These are phyloP conservation scores for Spatulosminthurus flaviceps DNA, from an alignment of 2,888 invertebrate species.

Conservation along the genomic window DNA sequence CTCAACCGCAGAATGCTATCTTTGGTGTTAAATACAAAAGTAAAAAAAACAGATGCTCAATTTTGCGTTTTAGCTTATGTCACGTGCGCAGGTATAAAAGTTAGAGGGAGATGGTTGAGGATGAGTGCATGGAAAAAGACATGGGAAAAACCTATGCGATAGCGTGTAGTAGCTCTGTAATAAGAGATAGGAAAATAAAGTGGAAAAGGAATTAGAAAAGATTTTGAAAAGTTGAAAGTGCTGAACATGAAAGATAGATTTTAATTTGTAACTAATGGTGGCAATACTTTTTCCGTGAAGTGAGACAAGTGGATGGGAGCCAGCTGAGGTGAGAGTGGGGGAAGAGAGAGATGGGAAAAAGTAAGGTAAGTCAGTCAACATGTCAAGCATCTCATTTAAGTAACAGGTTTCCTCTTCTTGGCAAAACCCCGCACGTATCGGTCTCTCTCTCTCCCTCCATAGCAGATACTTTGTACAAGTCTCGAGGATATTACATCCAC, in stretches of 20 bases:
- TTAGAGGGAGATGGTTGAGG: too few relatives aligned
- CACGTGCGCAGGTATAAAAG: too few relatives aligned
- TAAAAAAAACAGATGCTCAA: too few relatives aligned
- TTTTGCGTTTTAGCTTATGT: too few relatives aligned
- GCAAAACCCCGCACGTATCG: constrained; percentile 37
- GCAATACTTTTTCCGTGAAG: constrained; percentile 15
- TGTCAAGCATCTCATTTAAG: constrained; percentile 63
- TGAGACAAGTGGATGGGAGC: constrained; percentile 16
- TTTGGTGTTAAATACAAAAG: too few relatives aligned
- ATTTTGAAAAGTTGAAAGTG: constrained; percentile 39
- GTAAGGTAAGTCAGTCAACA: constrained; percentile 52
- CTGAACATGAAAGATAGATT: constrained; percentile 29
- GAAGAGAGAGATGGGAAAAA: constrained; percentile 24
- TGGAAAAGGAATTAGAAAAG: constrained; percentile 28
- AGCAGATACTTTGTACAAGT: too few relatives aligned
- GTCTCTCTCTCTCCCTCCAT: too few relatives aligned
- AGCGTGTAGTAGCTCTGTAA: too few relatives aligned
- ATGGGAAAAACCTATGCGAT: background rate
- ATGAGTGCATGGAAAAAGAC: background rate
- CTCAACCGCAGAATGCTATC: too few relatives aligned
- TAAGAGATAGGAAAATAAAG: constrained; percentile 1
- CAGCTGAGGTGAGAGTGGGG: constrained; percentile 10
- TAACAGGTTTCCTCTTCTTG: constrained; percentile 63
- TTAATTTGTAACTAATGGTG: constrained; percentile 36
- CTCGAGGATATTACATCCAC: too few relatives aligned